These are phyloP conservation scores for Coelopa frigida DNA, from an alignment of 1,140 invertebrate species.

Conservation along the genomic window DNA sequence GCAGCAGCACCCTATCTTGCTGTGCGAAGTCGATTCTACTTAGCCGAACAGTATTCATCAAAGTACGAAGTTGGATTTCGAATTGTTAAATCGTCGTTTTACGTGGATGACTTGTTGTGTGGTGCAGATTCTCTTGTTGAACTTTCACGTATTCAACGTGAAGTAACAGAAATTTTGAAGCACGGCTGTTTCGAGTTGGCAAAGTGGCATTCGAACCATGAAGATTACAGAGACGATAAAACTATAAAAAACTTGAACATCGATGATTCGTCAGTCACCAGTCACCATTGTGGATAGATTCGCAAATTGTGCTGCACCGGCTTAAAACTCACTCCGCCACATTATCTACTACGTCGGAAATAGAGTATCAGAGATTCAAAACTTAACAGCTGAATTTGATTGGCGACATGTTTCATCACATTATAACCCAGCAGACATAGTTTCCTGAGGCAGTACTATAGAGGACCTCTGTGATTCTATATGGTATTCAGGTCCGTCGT, in stretches of 20 bases:
- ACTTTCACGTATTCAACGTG: slow-evolving; percentile 5
- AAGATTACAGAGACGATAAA: not conserved
- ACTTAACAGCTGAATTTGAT: slow-evolving; percentile 10
- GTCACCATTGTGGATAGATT: slow-evolving; percentile 4
- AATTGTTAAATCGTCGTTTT: slow-evolving; percentile 1
- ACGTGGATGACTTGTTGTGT: slow-evolving; percentile 8
- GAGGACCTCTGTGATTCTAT: too few relatives aligned
- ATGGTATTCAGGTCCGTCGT: too few relatives aligned
- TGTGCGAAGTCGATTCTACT: not conserved
- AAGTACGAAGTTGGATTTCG: not conserved
- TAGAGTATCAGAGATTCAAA: slow-evolving; percentile 20
- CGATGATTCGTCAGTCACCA: not conserved
- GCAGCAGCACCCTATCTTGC: slow-evolving; percentile 10
- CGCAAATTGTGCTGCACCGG: slow-evolving; percentile 3
- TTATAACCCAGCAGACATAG: slow-evolving; percentile 21
- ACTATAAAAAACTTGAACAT: not conserved
- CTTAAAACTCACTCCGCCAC: slow-evolving; percentile 4
- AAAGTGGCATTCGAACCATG: slow-evolving; percentile 10
- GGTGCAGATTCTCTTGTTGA: not conserved
- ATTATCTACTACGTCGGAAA: slow-evolving; percentile 26
- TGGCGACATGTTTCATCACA: slow-evolving; percentile 24
- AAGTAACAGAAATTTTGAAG: slow-evolving; percentile 11
- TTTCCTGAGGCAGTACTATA: slow-evolving; percentile 8
- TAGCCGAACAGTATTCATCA: not conserved
- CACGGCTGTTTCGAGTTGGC: not conserved